Evolutionary conservation across 2,113 vertebrate genomes (phyloP).

Genomic region (Scomber japonicus): DNA sequence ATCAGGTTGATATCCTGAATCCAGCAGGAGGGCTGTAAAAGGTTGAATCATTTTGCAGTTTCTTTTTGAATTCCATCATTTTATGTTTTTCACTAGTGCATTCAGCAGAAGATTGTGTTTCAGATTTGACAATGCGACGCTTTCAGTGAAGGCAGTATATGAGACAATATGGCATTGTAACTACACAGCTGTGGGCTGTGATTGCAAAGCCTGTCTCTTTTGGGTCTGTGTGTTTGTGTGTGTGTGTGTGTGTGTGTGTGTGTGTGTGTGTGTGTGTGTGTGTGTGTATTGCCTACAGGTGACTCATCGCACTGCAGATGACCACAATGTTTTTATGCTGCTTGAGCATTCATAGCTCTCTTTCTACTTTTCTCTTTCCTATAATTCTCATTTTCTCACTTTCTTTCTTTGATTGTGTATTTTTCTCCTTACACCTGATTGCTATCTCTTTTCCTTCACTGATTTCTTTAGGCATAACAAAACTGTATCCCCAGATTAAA

Average conservation of each 20-base stretch:
- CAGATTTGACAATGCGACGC: slow-evolving; percentile 35
- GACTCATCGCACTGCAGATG: slow-evolving; percentile 84
- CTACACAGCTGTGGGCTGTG: slow-evolving; percentile 73
- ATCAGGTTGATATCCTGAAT: slow-evolving; percentile 14
- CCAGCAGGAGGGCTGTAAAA: slow-evolving; percentile 33
- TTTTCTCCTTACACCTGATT: slow-evolving; percentile 17
- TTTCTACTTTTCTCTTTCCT: slow-evolving; percentile 59
- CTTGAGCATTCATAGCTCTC: slow-evolving; percentile 65
- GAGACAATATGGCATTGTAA: slow-evolving; percentile 68
- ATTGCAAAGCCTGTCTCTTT: slow-evolving; percentile 69
- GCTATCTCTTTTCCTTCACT: slow-evolving; percentile 42
- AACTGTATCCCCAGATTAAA: slow-evolving; percentile 46
- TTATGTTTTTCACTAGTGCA: slow-evolving; percentile 1
- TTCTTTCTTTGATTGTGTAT: slow-evolving; percentile 1
- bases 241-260: slow-evolving; percentile 33
- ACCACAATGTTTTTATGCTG: slow-evolving; percentile 68
- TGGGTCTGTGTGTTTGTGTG: slow-evolving; percentile 40
- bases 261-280: slow-evolving; percentile 31
- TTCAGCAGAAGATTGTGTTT: slow-evolving; percentile 47
- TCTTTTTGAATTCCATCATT: slow-evolving; percentile 29
- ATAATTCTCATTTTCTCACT: slow-evolving; percentile 33
- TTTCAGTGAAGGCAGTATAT: slow-evolving; percentile 48
- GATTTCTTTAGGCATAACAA: slow-evolving; percentile 45
- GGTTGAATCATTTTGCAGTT: slow-evolving; percentile 43
- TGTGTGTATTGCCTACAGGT: slow-evolving; percentile 75